These are phyloP conservation scores for Eurytoma californica DNA, from an alignment of 2,888 invertebrate genomes.

Conservation along the genomic window DNA sequence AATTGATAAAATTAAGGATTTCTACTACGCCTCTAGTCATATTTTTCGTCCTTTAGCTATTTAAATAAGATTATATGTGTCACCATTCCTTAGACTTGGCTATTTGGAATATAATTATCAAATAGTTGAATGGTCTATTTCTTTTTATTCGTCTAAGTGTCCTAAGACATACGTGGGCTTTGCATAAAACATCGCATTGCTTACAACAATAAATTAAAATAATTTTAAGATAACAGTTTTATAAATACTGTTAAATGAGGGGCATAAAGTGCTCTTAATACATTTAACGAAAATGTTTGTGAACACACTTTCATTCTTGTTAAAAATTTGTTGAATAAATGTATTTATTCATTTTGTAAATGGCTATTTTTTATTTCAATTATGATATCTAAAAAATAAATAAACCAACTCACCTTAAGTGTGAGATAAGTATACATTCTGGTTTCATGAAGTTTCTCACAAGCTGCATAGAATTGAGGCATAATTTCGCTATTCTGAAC, in stretches of 20 bases:
- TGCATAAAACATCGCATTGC: too few relatives aligned
- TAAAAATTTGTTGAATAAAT: constrained; percentile 63
- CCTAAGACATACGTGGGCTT: too few relatives aligned
- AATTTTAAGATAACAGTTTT: background rate
- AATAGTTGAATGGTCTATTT: constrained; percentile 25
- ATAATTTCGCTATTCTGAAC: constrained; percentile 67
- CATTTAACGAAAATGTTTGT: constrained; percentile 27
- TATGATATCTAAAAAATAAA: constrained; percentile 24
- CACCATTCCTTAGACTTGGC: constrained; percentile 44
- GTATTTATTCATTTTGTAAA: constrained; percentile 64
- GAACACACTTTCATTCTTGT: constrained; percentile 49
- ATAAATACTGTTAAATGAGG: constrained; percentile 21
- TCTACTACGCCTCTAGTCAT: constrained; percentile 60
- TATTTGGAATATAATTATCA: constrained; percentile 15
- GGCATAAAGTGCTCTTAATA: constrained; percentile 23
- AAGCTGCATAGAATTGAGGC: constrained; percentile 61
- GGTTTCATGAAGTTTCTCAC: constrained; percentile 63
- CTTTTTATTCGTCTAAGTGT: background rate
- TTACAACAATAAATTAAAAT: background rate
- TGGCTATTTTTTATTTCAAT: background rate
- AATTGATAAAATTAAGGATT: constrained; percentile 34
- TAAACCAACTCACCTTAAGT: constrained; percentile 69
- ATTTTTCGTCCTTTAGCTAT: constrained; percentile 61
- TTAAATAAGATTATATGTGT: constrained; percentile 60
- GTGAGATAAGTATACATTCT: constrained; percentile 65